Percentiles rank a stretch among this genome's conserved stretches.
These are phyloP conservation scores for Brachionus calyciflorus DNA, from an alignment of 1,140 invertebrate genomes.

Conservation along the genomic window DNA sequence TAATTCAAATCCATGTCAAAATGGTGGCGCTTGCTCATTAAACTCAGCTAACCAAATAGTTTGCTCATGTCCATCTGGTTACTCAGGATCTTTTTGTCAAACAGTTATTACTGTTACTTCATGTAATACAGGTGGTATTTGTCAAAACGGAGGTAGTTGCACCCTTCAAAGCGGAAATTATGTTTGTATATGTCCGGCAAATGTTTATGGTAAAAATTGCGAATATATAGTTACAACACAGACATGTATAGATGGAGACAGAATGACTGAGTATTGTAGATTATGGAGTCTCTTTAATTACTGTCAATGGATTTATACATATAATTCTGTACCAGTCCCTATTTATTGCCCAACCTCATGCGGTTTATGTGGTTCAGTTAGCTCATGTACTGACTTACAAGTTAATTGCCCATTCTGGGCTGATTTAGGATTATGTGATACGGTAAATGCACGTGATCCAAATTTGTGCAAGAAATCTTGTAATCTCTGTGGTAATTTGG, in stretches of 20 bases:
- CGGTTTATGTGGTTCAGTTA: background rate
- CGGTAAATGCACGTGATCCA: background rate
- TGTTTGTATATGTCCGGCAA: constrained; percentile 17
- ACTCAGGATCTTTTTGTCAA: background rate
- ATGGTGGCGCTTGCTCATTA: constrained; percentile 61
- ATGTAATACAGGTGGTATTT: background rate
- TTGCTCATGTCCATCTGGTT: constrained; percentile 21
- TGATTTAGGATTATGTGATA: background rate
- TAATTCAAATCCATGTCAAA: constrained; percentile 67
- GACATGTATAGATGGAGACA: background rate
- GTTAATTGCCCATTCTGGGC: constrained; percentile 7
- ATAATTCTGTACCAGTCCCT: constrained; percentile 14
- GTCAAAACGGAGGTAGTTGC: constrained; percentile 42
- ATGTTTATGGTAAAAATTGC: constrained; percentile 44
- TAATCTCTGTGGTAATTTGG: constrained; percentile 18
- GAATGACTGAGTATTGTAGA: background rate
- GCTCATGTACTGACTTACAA: background rate
- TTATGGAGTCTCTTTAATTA: constrained; percentile 31
- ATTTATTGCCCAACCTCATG: constrained; percentile 42
- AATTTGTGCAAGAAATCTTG: constrained; percentile 43
- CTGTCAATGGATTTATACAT: constrained; percentile 17
- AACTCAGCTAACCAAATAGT: background rate
- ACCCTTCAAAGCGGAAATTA: background rate
- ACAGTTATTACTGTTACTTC: background rate
- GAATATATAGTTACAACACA: constrained; percentile 4